Evolutionary conservation across 2,888 invertebrate species (phyloP).

Genomic region (Cryptosula pallasiana): DNA sequence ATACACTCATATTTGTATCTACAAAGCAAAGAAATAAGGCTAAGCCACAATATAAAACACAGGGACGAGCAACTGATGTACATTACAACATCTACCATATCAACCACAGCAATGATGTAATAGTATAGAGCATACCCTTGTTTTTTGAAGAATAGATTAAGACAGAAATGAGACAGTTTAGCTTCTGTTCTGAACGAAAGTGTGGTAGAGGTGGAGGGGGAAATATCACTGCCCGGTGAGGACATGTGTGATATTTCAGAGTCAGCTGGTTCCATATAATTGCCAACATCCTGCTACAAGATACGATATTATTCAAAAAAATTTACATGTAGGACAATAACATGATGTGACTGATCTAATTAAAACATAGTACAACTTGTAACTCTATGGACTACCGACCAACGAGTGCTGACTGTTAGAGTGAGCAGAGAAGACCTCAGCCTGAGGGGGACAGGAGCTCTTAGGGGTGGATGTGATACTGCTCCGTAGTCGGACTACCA

Average conservation of each 20-base stretch:
- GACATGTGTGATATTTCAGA: background rate
- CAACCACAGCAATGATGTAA: no score
- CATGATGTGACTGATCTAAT: no score
- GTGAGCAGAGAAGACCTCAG: background rate
- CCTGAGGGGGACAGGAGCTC: background rate
- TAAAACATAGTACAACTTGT: no score
- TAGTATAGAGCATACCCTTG: background rate
- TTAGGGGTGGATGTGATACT: background rate
- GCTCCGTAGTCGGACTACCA: background rate
- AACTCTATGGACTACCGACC: no score
- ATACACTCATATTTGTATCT: background rate
- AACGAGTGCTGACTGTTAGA: background rate
- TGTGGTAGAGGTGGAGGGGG: background rate
- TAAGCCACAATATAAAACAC: no score
- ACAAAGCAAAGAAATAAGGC: background rate
- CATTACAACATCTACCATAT: no score
- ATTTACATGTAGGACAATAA: no score
- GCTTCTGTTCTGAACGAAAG: background rate
- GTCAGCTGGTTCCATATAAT: background rate
- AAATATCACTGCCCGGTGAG: background rate
- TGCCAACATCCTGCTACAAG: background rate
- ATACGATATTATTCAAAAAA: no score
- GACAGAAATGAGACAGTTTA: background rate
- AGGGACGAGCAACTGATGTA: no score
- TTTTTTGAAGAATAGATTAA: background rate